phyloP scores from a whole-genome alignment of 2,797 vertebrate species.

The Sitta carolinensis region DNA sequence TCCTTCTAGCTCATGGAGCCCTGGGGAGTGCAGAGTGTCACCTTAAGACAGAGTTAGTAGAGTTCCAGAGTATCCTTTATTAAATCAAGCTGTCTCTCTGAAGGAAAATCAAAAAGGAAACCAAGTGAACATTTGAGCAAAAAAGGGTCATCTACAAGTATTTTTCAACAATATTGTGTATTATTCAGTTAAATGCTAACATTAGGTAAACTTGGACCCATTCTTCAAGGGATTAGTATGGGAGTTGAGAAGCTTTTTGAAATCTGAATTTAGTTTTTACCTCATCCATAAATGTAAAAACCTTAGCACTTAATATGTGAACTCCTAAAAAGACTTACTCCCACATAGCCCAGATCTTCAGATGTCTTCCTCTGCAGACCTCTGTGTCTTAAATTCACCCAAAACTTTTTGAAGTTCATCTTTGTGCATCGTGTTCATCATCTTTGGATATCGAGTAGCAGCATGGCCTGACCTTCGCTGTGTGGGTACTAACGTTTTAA shows the following conservation, averaged over 20 bases:
- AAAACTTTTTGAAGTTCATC: not conserved
- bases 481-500: fast-evolving
- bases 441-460: not conserved
- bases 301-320: not conserved
- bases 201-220: not conserved
- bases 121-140: not conserved
- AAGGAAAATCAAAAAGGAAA: not conserved
- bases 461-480: not conserved
- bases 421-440: not conserved
- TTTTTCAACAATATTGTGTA: not conserved
- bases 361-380: not conserved
- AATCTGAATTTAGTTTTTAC: not conserved
- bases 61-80: not conserved
- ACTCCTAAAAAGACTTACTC: not conserved
- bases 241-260: not conserved
- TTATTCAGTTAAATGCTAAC: not conserved
- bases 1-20: not conserved
- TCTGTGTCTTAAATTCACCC: not conserved
- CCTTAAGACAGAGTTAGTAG: not conserved
- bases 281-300: not conserved
- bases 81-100: not conserved
- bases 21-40: not conserved
- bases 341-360: not conserved
- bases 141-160: not conserved
- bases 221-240: not conserved